Base-by-base conservation (phyloP, 1,140 invertebrate species). In the Zaprionus ghesquierei region DNA sequence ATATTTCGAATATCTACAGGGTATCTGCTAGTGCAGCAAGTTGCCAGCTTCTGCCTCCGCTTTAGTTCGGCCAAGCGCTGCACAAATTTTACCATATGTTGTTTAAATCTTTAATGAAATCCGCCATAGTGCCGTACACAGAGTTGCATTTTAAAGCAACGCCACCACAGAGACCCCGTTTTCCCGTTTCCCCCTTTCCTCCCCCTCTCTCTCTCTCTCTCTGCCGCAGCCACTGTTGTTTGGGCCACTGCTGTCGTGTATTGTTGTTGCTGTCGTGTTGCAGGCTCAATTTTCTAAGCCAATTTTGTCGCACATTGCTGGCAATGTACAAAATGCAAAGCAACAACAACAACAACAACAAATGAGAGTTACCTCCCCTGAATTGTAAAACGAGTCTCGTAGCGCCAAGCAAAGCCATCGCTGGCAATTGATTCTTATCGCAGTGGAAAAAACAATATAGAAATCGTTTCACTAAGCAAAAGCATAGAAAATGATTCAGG, bases 41-140 rank as follows among this genome's bases (percentile, higher is more conserved):
- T 5, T 35, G 1, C 3, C 9, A 3, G n/a, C 3, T 8, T 6
- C 22, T 29, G 58, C 18, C 12, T 25, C 5, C n/a, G 23, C 51
- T 64, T 55, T 76, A 20, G 41, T 69, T 70, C 22, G 27, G 69
- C 53, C n/a, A n/a, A 65, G 59, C 78, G 75, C 75, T 63, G 70
- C 66, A 69, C 65, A 84, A 84, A 75, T 89, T n/a, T 80, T 84
- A 87, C 77, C 84, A 89, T 89, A 89, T 89, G 85, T 89, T 89
- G 74, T 68, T 74, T 89, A 77, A 89, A 89, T 89, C 54, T 89
- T 89, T 89, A 89, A 89, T 89, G 84, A 89, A 89, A 89, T 89
- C 68, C 84, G 59, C 81, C 69, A 54, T 86, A 79, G 81, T 76
- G 71, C 68, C 84, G 29, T 51, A 75, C 85, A 80, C 85, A 89